A percentile compares a stretch with the other conserved stretches of the same genome.
These are phyloP conservation scores for Xanthostigma xanthostigma DNA, from an alignment of 2,888 invertebrate species.

Conservation along the genomic window DNA sequence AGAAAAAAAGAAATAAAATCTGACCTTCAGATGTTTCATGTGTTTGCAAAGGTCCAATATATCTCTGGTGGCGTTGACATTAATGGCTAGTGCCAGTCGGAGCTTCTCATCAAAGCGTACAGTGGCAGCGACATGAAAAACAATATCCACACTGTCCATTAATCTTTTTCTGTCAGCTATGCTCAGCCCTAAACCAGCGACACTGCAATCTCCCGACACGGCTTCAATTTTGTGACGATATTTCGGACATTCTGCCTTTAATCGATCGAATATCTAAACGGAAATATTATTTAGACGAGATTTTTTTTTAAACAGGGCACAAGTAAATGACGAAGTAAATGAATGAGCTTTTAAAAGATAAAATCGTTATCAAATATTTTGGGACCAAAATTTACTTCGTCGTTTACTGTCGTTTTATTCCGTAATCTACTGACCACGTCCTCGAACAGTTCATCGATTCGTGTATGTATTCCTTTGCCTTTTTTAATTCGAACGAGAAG, in stretches of 20 bases:
- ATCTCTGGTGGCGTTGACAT: conserved; percentile 61
- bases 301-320: too few species aligned
- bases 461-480: conserved; percentile 45
- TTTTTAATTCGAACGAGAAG: conserved; percentile 40
- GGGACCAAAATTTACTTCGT: too few species aligned
- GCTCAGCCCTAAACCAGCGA: conserved; percentile 47
- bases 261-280: conserved; percentile 34
- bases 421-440: conserved; percentile 37
- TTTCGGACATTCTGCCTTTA: conserved; percentile 37
- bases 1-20: background rate
- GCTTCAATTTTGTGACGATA: conserved; percentile 52
- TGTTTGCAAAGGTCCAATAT: conserved; percentile 56
- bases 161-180: conserved; percentile 43
- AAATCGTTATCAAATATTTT: too few species aligned
- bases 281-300: background rate
- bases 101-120: conserved; percentile 78
- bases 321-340: too few species aligned
- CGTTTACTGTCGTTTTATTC: too few species aligned
- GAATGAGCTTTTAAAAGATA: too few species aligned
- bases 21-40: conserved; percentile 56
- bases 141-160: conserved; percentile 47
- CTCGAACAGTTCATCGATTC: conserved; percentile 53
- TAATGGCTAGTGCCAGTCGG: conserved; percentile 59
- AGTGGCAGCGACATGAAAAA: conserved; percentile 85
- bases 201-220: conserved; percentile 50